These are phyloP conservation scores for Lapara coniferarum DNA, from an alignment of 2,888 invertebrate species.

Conservation along the genomic window DNA sequence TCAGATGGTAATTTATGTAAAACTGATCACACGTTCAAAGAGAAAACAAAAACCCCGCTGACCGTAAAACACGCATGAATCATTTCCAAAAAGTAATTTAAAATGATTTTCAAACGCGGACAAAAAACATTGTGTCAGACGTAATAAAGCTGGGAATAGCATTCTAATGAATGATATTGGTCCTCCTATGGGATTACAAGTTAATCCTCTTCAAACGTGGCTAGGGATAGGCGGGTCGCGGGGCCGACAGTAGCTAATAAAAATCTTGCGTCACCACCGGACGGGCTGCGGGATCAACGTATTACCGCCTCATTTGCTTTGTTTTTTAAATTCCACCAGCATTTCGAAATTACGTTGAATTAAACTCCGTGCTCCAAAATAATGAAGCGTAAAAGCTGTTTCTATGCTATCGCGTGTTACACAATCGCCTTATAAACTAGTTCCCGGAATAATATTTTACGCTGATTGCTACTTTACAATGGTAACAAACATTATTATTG, in stretches of 20 bases:
- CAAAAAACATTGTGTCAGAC: conserved; percentile 57
- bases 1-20: background rate
- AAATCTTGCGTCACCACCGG: conserved; percentile 74
- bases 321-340: conserved; percentile 42
- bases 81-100: conserved; percentile 62
- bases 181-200: conserved; percentile 78
- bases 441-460: background rate
- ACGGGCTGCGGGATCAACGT: conserved; percentile 57
- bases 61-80: conserved; percentile 40
- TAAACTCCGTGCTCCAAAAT: conserved; percentile 5
- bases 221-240: conserved; percentile 45
- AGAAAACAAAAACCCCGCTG: conserved; percentile 7
- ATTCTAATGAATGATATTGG: conserved; percentile 81
- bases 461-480: conserved; percentile 14
- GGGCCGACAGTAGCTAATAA: conserved; percentile 64
- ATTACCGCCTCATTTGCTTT: conserved; percentile 64
- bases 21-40: background rate
- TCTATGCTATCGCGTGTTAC: background rate
- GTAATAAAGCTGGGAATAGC: conserved; percentile 74
- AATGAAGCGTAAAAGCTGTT: background rate
- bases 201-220: conserved; percentile 78
- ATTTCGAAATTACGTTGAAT: conserved; percentile 20
- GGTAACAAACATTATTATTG: conserved; percentile 15
- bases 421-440: conserved; percentile 5
- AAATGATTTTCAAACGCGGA: conserved; percentile 60